Percentiles rank a stretch among this genome's conserved stretches.
Conservation (phyloP, 2,113 vertebrate genomes). For the Hyperoodon ampullatus region DNA sequence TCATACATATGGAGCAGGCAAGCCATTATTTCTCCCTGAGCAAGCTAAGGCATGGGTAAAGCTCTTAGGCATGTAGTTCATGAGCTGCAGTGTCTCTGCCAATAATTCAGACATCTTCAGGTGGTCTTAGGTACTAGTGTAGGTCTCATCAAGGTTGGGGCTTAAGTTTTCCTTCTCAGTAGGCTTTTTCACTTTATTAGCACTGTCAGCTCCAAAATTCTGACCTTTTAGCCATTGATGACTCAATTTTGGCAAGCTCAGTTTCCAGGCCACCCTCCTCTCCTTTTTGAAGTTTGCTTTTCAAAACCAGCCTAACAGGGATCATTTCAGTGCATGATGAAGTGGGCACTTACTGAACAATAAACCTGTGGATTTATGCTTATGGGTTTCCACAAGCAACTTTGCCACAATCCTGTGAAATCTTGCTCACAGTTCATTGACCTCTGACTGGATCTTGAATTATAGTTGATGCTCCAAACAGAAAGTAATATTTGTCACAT, state of each 20-base stretch:
- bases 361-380: slow-evolving; percentile 76
- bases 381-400: slow-evolving; percentile 66
- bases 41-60: slow-evolving; percentile 20
- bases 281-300: slow-evolving; percentile 64
- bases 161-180: slow-evolving; percentile 26
- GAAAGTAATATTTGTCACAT: slow-evolving; percentile 80
- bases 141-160: slow-evolving; percentile 10
- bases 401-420: slow-evolving; percentile 74
- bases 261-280: neutral
- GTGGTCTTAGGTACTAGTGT: neutral
- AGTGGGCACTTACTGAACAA: slow-evolving; percentile 64
- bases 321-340: slow-evolving; percentile 67
- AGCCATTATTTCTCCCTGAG: slow-evolving; percentile 64
- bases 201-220: slow-evolving; percentile 41
- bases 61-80: slow-evolving; percentile 17
- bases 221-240: slow-evolving; percentile 55
- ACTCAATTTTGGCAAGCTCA: slow-evolving; percentile 62
- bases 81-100: slow-evolving; percentile 9
- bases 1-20: slow-evolving; percentile 67
- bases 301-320: slow-evolving; percentile 53
- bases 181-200: slow-evolving; percentile 31
- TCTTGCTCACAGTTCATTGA: slow-evolving; percentile 74
- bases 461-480: slow-evolving; percentile 74
- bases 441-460: slow-evolving; percentile 76
- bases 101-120: slow-evolving; percentile 55